A percentile compares a stretch with the other conserved stretches of the same genome.
These are phyloP conservation scores for Erythrolamprus reginae DNA, from an alignment of 2,113 vertebrate species.

Conservation along the genomic window DNA sequence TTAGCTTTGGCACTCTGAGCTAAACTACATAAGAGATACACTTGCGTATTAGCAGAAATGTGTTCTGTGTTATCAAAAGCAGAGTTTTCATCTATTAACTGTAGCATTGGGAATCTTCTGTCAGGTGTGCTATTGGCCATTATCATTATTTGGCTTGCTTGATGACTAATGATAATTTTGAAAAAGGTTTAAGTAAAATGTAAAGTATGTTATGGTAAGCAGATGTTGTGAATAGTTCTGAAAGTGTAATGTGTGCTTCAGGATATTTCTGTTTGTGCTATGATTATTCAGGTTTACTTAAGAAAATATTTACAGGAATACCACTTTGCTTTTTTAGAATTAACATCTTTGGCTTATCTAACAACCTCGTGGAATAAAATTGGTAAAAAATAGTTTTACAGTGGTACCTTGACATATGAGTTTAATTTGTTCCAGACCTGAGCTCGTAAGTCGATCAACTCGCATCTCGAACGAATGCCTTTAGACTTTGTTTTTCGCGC, in stretches of 20 bases:
- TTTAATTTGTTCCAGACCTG: no score
- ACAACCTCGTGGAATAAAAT: background rate
- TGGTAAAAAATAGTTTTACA: background rate
- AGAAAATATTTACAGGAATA: background rate
- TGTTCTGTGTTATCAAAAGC: background rate
- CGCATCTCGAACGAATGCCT: no score
- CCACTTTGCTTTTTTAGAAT: no score
- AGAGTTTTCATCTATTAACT: background rate
- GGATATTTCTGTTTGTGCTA: slow-evolving; percentile 14
- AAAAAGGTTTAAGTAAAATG: background rate
- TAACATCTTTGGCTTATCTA: background rate
- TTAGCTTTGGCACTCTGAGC: slow-evolving; percentile 2
- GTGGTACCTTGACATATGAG: no score
- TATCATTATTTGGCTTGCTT: background rate
- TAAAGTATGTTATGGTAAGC: background rate
- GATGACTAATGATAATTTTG: background rate
- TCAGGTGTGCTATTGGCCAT: background rate
- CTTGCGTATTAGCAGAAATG: background rate
- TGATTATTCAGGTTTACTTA: background rate
- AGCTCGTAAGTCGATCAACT: no score
- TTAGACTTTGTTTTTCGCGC: no score
- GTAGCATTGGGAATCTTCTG: accelerated
- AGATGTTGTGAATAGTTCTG: slow-evolving; percentile 17
- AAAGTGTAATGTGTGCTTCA: slow-evolving; percentile 37
- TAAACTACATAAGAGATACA: background rate